Base-by-base conservation (phyloP, 37 sponge, comb jelly and placozoan species). In the Crambe crambe region DNA sequence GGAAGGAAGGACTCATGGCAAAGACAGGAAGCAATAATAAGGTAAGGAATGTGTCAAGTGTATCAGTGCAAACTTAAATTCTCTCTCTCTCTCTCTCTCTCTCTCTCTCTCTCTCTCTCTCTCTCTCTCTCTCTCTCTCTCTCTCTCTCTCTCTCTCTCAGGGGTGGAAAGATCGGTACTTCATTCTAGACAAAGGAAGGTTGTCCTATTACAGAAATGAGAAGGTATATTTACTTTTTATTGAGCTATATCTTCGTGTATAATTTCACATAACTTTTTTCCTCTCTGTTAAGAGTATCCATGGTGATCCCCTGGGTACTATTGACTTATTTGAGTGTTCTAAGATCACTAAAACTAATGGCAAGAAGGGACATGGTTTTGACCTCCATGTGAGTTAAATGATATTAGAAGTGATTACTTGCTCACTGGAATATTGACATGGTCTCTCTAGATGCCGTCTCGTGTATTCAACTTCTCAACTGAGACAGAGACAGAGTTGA, bases 131-230 rank as follows among this genome's bases (percentile, higher is more conserved):
- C n/a, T n/a, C n/a, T n/a, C n/a, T n/a, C n/a, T n/a, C n/a, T n/a
- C n/a, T n/a, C n/a, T n/a, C n/a, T n/a, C n/a, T n/a, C 30, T 18
- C 63, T 20, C 63, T 30, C 26, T 62, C 51, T 4, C 34, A 88
- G 89, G 83, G 83, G 9, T 88, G 89, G 89, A 82, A 82, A 68
- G 83, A 88, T 26, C n/a, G 89, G 23, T 88, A 83, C 27, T 82
- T 82, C 62, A 72, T 82, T 27, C 79, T 88, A 20, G 23, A 38
- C 39, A 62, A 88, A 63, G 89, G 89, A 8, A 88, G 78, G 37
- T 54, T 88, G 32, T 70, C 38, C 40, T 88, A 88, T 58, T 88
- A 63, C 71, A 88, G 82, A 29, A 72, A 32, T 38, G 79, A 78
- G 5, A 88, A 88, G 79, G 78, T 78, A 26, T 39, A 1, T 38